These are phyloP conservation scores for Neodon shergylaensis DNA, from an alignment of 2,113 vertebrate genomes.

Conservation along the genomic window DNA sequence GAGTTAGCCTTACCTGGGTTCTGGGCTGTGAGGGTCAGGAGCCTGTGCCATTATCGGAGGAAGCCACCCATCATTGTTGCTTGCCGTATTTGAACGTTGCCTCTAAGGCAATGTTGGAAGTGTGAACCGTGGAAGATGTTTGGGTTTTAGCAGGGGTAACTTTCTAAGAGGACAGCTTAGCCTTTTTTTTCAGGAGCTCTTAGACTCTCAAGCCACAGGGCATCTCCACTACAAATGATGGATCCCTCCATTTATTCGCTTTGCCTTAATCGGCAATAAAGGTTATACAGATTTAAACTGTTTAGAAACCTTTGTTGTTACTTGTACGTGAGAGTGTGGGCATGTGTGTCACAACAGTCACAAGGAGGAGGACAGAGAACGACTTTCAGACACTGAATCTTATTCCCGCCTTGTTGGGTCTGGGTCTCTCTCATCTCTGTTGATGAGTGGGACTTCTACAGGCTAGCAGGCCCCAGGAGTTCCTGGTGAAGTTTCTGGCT, in stretches of 20 bases:
- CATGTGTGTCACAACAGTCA: neutral
- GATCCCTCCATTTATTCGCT: slow-evolving; percentile 25
- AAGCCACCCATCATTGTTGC: neutral
- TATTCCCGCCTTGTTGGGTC: neutral
- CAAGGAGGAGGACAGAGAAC: neutral
- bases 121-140: slow-evolving; percentile 38
- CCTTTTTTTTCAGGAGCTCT: slow-evolving; percentile 28
- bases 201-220: neutral
- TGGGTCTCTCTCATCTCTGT: neutral
- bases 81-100: slow-evolving; percentile 23
- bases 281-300: neutral
- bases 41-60: neutral
- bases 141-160: neutral
- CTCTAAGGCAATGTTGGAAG: slow-evolving; percentile 1
- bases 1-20: neutral
- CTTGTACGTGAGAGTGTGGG: neutral
- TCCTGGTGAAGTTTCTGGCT: neutral
- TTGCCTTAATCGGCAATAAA: slow-evolving; percentile 14
- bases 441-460: neutral
- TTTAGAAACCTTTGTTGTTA: neutral
- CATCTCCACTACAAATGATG: neutral
- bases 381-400: neutral
- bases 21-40: neutral
- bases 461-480: no score
- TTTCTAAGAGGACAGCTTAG: slow-evolving; percentile 4